These are phyloP conservation scores for Colletes latitarsis DNA, from an alignment of 1,140 invertebrate genomes.

Conservation along the genomic window DNA sequence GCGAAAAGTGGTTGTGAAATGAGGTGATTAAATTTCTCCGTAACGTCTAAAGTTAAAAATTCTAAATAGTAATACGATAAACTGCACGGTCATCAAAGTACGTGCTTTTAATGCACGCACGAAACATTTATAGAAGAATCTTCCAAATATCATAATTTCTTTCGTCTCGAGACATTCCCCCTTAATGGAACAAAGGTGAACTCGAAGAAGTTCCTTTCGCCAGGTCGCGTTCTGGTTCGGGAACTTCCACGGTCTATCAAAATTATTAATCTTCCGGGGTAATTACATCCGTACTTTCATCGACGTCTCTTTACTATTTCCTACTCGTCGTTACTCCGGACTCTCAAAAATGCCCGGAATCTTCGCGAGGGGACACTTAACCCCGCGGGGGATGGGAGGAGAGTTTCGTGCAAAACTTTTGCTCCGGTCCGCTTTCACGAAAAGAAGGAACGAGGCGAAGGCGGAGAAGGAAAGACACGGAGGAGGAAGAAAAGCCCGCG, in stretches of 20 bases:
- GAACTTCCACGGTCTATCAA: constrained; percentile 36
- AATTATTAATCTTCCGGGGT: constrained; percentile 63
- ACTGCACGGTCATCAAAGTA: too few species aligned
- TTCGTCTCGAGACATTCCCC: not conserved
- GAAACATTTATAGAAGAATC: too few species aligned
- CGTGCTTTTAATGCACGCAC: too few species aligned
- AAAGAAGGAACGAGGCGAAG: constrained; percentile 4
- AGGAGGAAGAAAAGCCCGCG: constrained; percentile 17
- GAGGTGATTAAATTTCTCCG: too few species aligned
- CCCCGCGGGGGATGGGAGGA: constrained; percentile 39
- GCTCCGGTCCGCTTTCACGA: constrained; percentile 24
- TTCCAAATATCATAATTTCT: too few species aligned
- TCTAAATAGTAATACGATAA: too few species aligned
- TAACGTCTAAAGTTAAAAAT: too few species aligned
- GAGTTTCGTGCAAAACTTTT: constrained; percentile 66
- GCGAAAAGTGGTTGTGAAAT: too few species aligned
- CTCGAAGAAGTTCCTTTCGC: constrained; percentile 3
- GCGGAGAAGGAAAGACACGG: not conserved
- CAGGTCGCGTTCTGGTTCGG: not conserved
- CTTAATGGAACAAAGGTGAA: not conserved
- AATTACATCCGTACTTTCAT: constrained; percentile 58
- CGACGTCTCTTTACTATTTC: constrained; percentile 49
- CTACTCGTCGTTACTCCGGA: constrained; percentile 34
- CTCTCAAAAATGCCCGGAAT: constrained; percentile 62
- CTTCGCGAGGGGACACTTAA: constrained; percentile 54